Conservation (phyloP, 2,113 vertebrate genomes). For the Mesembrinibis cayennensis region DNA sequence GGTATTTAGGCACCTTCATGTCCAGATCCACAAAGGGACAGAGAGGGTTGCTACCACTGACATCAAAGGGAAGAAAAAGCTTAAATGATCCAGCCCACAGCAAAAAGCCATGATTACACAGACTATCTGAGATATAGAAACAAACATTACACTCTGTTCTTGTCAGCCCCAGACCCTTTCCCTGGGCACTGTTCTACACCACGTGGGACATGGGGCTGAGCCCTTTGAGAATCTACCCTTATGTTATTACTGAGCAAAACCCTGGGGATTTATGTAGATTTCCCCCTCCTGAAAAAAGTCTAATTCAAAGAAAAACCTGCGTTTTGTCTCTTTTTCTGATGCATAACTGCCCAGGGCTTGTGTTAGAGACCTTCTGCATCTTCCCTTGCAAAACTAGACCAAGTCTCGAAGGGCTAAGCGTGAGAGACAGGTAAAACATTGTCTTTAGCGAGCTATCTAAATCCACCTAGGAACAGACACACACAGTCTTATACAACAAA, state of each 20-base stretch:
- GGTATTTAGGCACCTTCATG: background rate
- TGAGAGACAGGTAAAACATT: background rate
- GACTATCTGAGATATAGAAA: rapidly evolving
- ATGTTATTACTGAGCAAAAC: background rate
- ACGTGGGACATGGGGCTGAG: background rate
- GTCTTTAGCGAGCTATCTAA: background rate
- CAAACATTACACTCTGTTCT: background rate
- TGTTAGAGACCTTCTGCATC: background rate
- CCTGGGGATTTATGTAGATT: background rate
- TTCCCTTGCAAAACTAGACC: background rate
- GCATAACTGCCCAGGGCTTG: background rate
- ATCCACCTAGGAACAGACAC: background rate
- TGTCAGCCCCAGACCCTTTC: background rate
- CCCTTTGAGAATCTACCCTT: background rate
- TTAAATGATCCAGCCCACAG: background rate
- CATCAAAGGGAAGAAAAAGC: background rate
- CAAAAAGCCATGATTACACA: background rate
- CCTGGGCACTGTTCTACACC: background rate
- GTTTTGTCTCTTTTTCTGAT: background rate
- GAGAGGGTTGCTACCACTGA: background rate
- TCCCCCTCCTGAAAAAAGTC: background rate
- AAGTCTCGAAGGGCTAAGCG: background rate
- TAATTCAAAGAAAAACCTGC: background rate
- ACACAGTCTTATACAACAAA: background rate
- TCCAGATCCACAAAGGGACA: background rate